Evolutionary conservation across 2,113 vertebrate species (phyloP), one percentile per base, ranked within the genome.

Genomic region (Dicerorhinus sumatrensis): DNA sequence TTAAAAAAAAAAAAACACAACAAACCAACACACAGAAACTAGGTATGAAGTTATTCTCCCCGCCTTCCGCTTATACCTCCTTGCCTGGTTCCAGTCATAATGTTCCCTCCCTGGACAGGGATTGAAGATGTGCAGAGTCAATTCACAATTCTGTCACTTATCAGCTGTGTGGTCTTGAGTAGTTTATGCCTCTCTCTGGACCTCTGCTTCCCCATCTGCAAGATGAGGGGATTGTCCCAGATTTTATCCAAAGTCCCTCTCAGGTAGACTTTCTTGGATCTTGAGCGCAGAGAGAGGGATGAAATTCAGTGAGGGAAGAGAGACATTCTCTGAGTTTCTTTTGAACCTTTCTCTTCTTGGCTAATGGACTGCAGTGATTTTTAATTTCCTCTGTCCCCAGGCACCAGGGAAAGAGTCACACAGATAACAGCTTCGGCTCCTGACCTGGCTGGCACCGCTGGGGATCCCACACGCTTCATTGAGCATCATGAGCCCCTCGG

Each of bases 301-400:
- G 75, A 8, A 20, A 62, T 72, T 11, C 13, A 6, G 4, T 33
- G 63, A 36, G 33, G 1, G 33, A 21, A 63, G 36, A 63, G 46
- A 83, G 73, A 60, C 12, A 21, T 21, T 27, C 10, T 27, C 14
- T 39, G 42, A n/a, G 29, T 27, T 93, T 91, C 73, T 83, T 88
- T 65, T n/a, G 48, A 82, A 76, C 3, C 3, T 12, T 82, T 95
- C 36, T 77, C 25, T 85, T 58, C 56, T 83, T 42, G 56, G 48
- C 81, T 91, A 46, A 75, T 31, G 51, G 91, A 58, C 0, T 1
- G 96, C 87, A 72, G 92, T 90, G 92, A 96, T 97, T 98, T 98
- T 84, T 97, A 97, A 98, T 98, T 98, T 98, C 97, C 98, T 98
- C 96, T 98, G 93, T 98, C 96, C 96, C 91, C 92, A 96, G 96